Percentiles rank a stretch among this genome's conserved stretches.
phyloP scores from a whole-genome alignment of 2,888 invertebrate genomes.

The Gonocerus acuteangulatus region DNA sequence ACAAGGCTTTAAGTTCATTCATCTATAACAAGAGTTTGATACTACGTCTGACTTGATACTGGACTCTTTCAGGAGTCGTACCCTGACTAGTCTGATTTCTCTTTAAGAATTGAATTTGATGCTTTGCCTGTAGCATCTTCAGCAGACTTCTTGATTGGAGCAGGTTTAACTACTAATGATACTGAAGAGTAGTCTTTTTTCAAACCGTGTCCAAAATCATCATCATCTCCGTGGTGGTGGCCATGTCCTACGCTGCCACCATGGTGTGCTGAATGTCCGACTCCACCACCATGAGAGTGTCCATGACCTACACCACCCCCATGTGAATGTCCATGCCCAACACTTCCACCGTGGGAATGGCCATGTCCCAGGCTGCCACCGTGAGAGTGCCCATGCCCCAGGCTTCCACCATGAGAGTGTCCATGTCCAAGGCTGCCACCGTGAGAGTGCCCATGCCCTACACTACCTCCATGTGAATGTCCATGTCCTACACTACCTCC shows the following conservation, averaged over 20 bases:
- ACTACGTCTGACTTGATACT: neutral
- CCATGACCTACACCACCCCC: conserved; percentile 13
- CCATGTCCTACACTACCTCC: conserved; percentile 24
- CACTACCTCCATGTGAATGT: neutral
- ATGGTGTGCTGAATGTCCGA: conserved; percentile 24
- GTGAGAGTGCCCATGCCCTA: conserved; percentile 34
- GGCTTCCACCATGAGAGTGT: conserved; percentile 32
- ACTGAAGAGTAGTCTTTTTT: conserved; percentile 20
- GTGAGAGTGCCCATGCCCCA: conserved; percentile 29
- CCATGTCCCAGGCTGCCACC: no score
- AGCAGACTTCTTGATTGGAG: conserved; percentile 28
- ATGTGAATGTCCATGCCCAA: no score
- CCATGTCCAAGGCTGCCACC: conserved; percentile 31
- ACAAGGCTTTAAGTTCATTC: conserved; percentile 17
- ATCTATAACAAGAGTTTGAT: conserved; percentile 1
- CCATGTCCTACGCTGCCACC: conserved; percentile 32
- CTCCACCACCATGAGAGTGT: conserved; percentile 11
- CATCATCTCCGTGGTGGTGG: conserved; percentile 10
- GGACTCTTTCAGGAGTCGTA: neutral
- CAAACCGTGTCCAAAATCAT: conserved; percentile 4
- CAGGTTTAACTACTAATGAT: conserved; percentile 30
- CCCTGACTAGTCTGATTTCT: conserved; percentile 1
- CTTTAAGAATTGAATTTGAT: conserved; percentile 18
- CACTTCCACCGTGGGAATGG: no score
- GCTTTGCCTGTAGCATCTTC: conserved; percentile 20